Evolutionary conservation across 1,140 invertebrate genomes (phyloP).

Genomic region (Spodoptera litura): DNA sequence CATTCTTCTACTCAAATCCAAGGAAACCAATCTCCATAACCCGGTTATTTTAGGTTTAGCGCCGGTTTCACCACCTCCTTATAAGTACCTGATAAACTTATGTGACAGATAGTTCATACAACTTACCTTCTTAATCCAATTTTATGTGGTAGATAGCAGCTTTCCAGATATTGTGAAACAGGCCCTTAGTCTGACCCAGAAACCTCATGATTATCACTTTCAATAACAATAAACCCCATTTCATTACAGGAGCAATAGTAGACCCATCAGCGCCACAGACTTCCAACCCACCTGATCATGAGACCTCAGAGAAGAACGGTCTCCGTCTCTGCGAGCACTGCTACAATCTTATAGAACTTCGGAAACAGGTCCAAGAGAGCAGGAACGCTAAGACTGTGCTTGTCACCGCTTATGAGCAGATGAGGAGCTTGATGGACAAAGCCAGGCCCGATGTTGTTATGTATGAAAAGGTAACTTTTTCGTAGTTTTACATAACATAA

Average conservation of each 20-base stretch:
- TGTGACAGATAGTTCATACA: no score
- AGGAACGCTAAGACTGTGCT: conserved; percentile 92
- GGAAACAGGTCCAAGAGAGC: conserved; percentile 93
- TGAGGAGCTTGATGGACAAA: conserved; percentile 91
- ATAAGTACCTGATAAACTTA: no score
- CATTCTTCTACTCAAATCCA: no score
- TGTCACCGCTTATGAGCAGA: conserved; percentile 93
- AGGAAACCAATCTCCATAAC: no score
- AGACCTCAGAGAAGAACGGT: conserved; percentile 84
- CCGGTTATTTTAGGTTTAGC: no score
- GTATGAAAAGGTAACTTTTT: conserved; percentile 92
- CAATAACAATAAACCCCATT: background rate
- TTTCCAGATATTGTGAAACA: no score
- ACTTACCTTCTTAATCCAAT: no score
- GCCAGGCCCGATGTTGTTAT: conserved; percentile 91
- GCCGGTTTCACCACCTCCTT: no score
- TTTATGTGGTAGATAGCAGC: no score
- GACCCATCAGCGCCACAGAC: conserved; percentile 85
- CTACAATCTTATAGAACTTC: conserved; percentile 92
- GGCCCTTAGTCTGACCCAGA: no score
- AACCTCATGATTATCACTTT: background rate
- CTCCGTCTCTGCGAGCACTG: conserved; percentile 95
- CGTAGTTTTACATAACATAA: no score
- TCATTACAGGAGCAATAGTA: conserved; percentile 82
- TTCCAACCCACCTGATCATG: conserved; percentile 80